Evolutionary conservation across 2,113 vertebrate genomes (phyloP).

Genomic region (Trinectes maculatus): DNA sequence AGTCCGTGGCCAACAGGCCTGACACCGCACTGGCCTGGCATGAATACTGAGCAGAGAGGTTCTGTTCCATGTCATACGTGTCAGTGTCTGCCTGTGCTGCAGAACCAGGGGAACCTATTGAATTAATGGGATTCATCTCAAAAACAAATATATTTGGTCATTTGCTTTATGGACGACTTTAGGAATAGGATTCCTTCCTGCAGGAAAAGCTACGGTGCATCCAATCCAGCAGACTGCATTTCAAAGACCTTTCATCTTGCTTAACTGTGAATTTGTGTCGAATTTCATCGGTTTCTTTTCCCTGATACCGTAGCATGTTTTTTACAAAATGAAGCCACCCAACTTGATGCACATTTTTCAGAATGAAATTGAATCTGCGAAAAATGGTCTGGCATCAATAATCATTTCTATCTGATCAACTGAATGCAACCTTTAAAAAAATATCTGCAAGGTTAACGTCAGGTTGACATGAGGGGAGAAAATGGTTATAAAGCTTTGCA

Average conservation of each 20-base stretch:
- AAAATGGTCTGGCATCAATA: not conserved
- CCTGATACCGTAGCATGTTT: not conserved
- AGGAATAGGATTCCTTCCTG: too few relatives aligned
- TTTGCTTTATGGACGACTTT: not conserved
- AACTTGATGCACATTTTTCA: not conserved
- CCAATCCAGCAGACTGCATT: too few relatives aligned
- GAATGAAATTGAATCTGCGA: not conserved
- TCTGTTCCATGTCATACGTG: slow-evolving; percentile 10
- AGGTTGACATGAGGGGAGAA: not conserved
- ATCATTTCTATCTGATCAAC: slow-evolving; percentile 5
- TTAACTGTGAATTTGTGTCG: too few relatives aligned
- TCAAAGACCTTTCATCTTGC: too few relatives aligned
- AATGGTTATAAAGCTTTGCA: not conserved
- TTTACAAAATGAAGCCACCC: not conserved
- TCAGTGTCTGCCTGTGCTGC: not conserved
- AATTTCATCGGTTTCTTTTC: not conserved
- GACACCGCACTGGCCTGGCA: not conserved
- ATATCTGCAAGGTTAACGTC: not conserved
- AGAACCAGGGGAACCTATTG: not conserved
- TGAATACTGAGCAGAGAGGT: slow-evolving; percentile 44
- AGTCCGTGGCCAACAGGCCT: slow-evolving; percentile 8
- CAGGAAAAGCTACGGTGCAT: too few relatives aligned
- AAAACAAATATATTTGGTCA: not conserved
- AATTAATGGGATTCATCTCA: slow-evolving; percentile 1
- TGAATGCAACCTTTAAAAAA: slow-evolving; percentile 7